Evolutionary conservation across 2,113 vertebrate species (phyloP).

Genomic region (Lichenostomus cassidix): DNA sequence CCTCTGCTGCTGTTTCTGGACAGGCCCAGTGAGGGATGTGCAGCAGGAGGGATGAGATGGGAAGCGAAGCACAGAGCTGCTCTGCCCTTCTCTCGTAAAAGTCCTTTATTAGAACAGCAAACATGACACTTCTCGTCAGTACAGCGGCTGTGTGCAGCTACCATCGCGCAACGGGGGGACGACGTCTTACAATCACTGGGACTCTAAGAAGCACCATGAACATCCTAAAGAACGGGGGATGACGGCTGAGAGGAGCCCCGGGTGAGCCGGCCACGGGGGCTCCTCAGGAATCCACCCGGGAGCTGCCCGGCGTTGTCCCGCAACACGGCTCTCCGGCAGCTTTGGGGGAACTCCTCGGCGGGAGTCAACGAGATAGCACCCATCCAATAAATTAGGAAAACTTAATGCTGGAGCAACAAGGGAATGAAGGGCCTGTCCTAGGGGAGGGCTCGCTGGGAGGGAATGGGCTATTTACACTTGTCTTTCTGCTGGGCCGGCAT

Average conservation of each 20-base stretch:
- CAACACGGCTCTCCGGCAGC: slow-evolving; percentile 69
- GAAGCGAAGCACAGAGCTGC: background rate
- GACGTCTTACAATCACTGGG: slow-evolving; percentile 74
- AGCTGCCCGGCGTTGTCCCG: slow-evolving; percentile 72
- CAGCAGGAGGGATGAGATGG: rapidly evolving
- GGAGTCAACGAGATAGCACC: slow-evolving; percentile 74
- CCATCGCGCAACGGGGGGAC: slow-evolving; percentile 61
- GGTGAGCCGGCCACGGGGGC: slow-evolving; percentile 75
- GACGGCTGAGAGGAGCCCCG: slow-evolving; percentile 61
- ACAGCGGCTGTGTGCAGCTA: slow-evolving; percentile 71
- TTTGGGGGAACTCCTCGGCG: slow-evolving; percentile 33
- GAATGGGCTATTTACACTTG: slow-evolving; percentile 71
- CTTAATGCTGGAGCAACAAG: slow-evolving; percentile 34
- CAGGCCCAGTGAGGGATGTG: rapidly evolving
- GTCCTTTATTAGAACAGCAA: slow-evolving; percentile 86
- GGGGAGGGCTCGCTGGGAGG: slow-evolving; percentile 36
- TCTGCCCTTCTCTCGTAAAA: slow-evolving; percentile 64
- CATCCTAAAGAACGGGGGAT: slow-evolving; percentile 59
- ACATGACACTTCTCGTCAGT: slow-evolving; percentile 67
- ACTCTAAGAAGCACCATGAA: slow-evolving; percentile 74
- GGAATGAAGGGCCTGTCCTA: slow-evolving; percentile 13
- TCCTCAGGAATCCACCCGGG: slow-evolving; percentile 57
- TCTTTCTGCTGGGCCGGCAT: slow-evolving; percentile 5
- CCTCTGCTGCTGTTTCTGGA: background rate
- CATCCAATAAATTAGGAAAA: slow-evolving; percentile 77